Evolutionary conservation across 2,797 vertebrate genomes (phyloP).

Genomic region (Cetoscarus ocellatus): DNA sequence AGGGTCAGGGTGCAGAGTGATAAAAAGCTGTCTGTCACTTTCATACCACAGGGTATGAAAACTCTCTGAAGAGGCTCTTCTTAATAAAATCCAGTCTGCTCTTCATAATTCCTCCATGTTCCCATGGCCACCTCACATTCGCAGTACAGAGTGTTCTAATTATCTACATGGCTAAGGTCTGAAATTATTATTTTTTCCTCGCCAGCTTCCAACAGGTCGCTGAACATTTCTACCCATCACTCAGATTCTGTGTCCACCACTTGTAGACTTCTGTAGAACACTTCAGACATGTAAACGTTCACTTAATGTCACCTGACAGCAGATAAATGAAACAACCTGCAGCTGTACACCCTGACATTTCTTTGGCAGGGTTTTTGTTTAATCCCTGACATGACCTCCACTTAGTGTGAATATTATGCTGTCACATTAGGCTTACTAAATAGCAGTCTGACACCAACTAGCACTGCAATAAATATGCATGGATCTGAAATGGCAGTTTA

Average conservation of each 20-base stretch:
- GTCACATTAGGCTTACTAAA: too few relatives aligned
- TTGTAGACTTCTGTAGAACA: background rate
- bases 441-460: too few relatives aligned
- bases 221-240: background rate
- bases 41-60: background rate
- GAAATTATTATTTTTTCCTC: background rate
- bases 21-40: slow-evolving; percentile 24
- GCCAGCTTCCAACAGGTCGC: background rate
- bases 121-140: background rate
- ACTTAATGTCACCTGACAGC: background rate
- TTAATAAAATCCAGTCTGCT: background rate
- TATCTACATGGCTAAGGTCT: background rate
- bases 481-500: too few relatives aligned
- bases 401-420: too few relatives aligned
- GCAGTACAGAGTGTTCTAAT: slow-evolving; percentile 2
- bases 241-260: background rate
- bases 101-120: slow-evolving; percentile 6
- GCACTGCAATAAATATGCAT: too few relatives aligned
- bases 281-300: background rate
- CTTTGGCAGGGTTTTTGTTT: too few relatives aligned
- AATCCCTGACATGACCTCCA: too few relatives aligned
- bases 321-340: background rate
- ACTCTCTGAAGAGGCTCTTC: background rate
- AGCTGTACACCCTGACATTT: background rate
- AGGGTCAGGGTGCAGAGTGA: background rate